phyloP scores from a whole-genome alignment of 2,113 vertebrate species.

The Cairina moschata region DNA sequence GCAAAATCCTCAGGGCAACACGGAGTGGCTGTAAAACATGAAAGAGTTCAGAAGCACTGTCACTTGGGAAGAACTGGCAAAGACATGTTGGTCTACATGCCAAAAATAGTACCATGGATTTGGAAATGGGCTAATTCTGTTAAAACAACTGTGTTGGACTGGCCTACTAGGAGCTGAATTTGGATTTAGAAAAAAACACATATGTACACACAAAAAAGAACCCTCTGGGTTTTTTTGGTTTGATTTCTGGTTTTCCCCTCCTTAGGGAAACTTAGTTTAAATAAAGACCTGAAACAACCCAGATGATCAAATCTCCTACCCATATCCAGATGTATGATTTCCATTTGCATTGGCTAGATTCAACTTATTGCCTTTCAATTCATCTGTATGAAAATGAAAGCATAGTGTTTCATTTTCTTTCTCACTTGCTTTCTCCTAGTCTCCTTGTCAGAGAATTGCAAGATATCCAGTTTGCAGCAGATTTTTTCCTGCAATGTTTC shows the following conservation, averaged over 20 bases:
- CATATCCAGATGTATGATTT: background rate
- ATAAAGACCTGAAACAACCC: background rate
- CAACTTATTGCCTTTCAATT: background rate
- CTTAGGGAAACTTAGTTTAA: background rate
- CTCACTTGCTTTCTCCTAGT: background rate
- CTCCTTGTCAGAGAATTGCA: background rate
- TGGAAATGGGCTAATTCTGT: constrained; percentile 7
- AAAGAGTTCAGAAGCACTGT: background rate
- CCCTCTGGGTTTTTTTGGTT: background rate
- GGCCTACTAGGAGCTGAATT: background rate
- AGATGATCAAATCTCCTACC: background rate
- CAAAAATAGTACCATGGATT: constrained; percentile 13
- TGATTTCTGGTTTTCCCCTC: background rate
- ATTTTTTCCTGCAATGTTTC: background rate
- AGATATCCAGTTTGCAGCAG: background rate
- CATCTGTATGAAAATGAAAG: background rate
- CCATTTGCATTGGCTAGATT: background rate
- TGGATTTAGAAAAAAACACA: background rate
- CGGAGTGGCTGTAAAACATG: background rate
- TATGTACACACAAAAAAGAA: background rate
- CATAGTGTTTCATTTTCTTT: background rate
- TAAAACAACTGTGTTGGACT: background rate
- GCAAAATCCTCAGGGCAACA: background rate
- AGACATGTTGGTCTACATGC: background rate
- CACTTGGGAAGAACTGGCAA: background rate